Conservation (phyloP, 2,113 vertebrate species). For the Rhinolophus ferrumequinum region DNA sequence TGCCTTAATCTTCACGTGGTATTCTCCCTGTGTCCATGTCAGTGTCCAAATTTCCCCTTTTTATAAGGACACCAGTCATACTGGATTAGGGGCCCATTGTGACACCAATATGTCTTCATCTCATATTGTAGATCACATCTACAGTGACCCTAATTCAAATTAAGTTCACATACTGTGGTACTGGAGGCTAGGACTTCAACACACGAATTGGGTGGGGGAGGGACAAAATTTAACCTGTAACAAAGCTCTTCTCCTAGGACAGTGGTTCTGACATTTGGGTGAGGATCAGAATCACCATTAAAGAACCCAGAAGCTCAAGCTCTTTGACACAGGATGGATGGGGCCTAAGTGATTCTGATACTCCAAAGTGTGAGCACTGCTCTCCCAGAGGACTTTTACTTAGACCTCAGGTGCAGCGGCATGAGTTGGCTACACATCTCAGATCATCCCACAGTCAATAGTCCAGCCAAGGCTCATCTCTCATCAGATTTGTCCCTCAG, state of each 20-base stretch:
- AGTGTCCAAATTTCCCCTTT: neutral
- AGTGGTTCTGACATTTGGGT: neutral
- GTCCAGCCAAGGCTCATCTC: neutral
- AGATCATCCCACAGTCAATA: neutral
- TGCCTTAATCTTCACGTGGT: neutral
- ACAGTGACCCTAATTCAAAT: neutral
- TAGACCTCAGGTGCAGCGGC: neutral
- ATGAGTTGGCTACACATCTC: neutral
- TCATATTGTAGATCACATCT: neutral
- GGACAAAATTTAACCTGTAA: neutral
- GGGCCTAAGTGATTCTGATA: neutral
- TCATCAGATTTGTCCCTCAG: neutral
- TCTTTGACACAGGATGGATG: neutral
- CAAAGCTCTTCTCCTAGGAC: neutral
- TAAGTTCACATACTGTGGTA: no score
- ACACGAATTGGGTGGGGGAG: fast-evolving
- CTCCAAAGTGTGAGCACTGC: neutral
- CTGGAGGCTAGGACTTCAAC: neutral
- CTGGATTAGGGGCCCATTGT: neutral
- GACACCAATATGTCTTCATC: neutral
- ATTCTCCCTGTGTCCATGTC: neutral
- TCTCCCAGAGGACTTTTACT: no score
- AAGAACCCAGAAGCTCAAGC: neutral
- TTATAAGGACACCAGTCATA: neutral
- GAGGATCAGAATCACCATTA: neutral